Conservation (phyloP, 2,797 vertebrate genomes). For the Lacerta agilis region DNA sequence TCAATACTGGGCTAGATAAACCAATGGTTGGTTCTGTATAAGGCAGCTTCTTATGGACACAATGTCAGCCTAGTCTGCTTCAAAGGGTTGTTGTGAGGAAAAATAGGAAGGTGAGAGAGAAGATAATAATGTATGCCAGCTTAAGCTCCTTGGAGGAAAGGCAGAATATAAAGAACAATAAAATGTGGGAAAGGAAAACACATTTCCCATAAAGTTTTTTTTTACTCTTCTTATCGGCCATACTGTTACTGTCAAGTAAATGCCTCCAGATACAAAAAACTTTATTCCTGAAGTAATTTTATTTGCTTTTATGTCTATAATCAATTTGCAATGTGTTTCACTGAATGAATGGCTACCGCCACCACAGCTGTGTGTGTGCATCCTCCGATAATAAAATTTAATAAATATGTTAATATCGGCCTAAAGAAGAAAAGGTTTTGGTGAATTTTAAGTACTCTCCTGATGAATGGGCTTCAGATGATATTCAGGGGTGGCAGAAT, state of each 20-base stretch:
- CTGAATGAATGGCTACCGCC: conserved; percentile 26
- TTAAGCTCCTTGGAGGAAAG: not conserved
- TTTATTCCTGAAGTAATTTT: conserved; percentile 44
- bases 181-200: not conserved
- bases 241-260: not conserved
- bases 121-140: not conserved
- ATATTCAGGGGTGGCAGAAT: conserved; percentile 12
- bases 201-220: not conserved
- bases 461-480: conserved; percentile 48
- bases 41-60: not conserved
- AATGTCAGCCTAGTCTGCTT: not conserved
- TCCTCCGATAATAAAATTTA: conserved; percentile 48
- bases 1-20: not conserved
- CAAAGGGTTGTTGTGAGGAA: not conserved
- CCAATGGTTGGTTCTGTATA: not conserved
- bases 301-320: conserved; percentile 49
- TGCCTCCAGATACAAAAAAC: conserved; percentile 21
- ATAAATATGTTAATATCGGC: conserved; percentile 66
- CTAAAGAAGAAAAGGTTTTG: conserved; percentile 36
- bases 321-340: conserved; percentile 45
- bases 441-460: conserved; percentile 50
- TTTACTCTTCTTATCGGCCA: not conserved
- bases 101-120: not conserved
- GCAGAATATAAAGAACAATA: not conserved
- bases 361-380: not conserved